Evolutionary conservation across 1,140 invertebrate genomes (phyloP).

Genomic region (Nomia melanderi): DNA sequence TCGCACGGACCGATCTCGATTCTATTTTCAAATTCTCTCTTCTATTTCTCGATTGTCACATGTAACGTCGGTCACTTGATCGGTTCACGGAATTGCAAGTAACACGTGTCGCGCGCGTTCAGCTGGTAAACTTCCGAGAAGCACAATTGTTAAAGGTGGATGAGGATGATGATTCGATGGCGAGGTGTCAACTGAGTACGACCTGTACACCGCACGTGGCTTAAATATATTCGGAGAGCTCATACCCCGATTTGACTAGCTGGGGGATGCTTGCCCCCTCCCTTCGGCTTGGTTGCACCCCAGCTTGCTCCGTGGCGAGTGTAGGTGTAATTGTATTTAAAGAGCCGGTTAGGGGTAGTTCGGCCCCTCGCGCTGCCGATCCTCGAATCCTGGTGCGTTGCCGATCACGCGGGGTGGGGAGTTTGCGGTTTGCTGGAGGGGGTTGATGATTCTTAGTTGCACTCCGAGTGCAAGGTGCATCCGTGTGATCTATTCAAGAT

Average conservation of each 20-base stretch:
- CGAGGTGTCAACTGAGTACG: conserved; percentile 56
- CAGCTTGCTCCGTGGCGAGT: conserved; percentile 5
- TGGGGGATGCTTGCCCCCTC: conserved; percentile 9
- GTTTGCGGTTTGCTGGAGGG: conserved; percentile 25
- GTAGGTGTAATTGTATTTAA: conserved; percentile 70
- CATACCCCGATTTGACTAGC: conserved; percentile 39
- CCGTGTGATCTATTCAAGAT: background rate
- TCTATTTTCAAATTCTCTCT: too few species aligned
- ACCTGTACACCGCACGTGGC: conserved; percentile 49
- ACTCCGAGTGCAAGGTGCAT: conserved; percentile 40
- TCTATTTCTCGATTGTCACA: too few species aligned
- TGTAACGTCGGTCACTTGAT: too few species aligned
- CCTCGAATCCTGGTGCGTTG: conserved; percentile 16
- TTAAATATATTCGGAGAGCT: conserved; percentile 61
- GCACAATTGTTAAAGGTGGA: too few species aligned
- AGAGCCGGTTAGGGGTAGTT: conserved; percentile 42
- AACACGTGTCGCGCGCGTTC: too few species aligned
- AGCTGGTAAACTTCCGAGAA: too few species aligned
- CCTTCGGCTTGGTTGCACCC: background rate
- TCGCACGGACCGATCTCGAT: background rate
- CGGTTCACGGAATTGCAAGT: too few species aligned
- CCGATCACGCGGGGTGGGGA: background rate
- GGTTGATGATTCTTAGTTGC: background rate
- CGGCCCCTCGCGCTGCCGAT: conserved; percentile 24
- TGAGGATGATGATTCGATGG: background rate